phyloP scores from a whole-genome alignment of 2,113 vertebrate genomes.

The Triplophysa siluroides region DNA sequence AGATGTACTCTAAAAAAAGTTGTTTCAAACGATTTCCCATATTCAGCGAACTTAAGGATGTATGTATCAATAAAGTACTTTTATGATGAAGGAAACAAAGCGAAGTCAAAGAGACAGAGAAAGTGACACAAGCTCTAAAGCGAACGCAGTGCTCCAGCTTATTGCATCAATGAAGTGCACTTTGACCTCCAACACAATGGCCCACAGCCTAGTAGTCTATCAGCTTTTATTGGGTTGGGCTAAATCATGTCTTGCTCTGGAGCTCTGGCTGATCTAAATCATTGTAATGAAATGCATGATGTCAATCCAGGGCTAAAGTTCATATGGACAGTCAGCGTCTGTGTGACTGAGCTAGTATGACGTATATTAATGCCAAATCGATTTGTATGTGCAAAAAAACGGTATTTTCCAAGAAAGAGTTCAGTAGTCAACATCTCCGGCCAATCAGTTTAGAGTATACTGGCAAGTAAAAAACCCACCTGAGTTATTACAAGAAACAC shows the following conservation, averaged over 20 bases:
- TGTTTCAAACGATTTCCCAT: too few species aligned
- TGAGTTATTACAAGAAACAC: background rate
- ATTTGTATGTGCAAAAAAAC: background rate
- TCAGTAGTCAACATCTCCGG: too few species aligned
- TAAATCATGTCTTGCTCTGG: slow-evolving; percentile 62
- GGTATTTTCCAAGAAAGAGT: background rate
- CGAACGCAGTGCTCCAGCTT: slow-evolving; percentile 35
- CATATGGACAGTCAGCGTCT: slow-evolving; percentile 30
- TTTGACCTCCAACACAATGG: slow-evolving; percentile 66
- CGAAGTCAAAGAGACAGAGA: background rate
- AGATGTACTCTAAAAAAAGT: too few species aligned
- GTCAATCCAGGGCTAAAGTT: slow-evolving; percentile 55
- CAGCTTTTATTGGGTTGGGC: slow-evolving; percentile 65
- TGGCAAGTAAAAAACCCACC: too few species aligned
- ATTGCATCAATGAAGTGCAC: slow-evolving; percentile 69
- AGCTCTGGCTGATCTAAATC: slow-evolving; percentile 60
- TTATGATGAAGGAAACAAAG: background rate
- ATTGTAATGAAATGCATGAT: slow-evolving; percentile 67
- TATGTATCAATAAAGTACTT: background rate
- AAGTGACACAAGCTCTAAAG: background rate
- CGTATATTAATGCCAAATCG: background rate
- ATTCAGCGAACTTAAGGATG: too few species aligned
- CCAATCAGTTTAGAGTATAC: too few species aligned
- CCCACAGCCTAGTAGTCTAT: slow-evolving; percentile 50
- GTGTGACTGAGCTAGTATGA: background rate